phyloP scores from a whole-genome alignment of 2,888 invertebrate species.

The Nemotelus nigrinus region DNA sequence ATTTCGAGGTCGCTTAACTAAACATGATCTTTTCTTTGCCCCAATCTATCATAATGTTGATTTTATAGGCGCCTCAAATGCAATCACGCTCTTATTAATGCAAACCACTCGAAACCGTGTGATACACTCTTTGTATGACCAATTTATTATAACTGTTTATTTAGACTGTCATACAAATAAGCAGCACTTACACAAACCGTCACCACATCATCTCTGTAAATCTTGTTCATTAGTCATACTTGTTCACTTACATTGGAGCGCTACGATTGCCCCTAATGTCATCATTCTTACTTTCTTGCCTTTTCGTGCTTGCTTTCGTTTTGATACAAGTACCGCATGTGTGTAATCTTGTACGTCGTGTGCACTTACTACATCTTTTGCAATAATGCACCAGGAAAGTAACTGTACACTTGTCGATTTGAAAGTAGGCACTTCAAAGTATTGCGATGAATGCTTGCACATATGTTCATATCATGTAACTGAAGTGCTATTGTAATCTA shows the following conservation, averaged over 20 bases:
- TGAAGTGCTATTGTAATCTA: background rate
- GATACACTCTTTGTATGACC: background rate
- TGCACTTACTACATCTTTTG: background rate
- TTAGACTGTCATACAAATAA: background rate
- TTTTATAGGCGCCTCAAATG: too few relatives aligned
- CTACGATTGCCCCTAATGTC: background rate
- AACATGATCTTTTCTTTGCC: too few relatives aligned
- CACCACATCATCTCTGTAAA: background rate
- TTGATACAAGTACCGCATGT: background rate
- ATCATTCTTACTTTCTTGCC: conserved; percentile 1
- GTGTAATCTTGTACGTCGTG: background rate
- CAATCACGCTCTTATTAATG: too few relatives aligned
- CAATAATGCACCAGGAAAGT: conserved; percentile 1
- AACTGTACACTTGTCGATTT: background rate
- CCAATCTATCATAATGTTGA: too few relatives aligned
- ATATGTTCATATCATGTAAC: background rate
- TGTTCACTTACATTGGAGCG: background rate
- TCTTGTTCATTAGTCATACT: background rate
- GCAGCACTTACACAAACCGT: background rate
- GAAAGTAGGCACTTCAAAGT: too few relatives aligned
- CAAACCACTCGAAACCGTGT: too few relatives aligned
- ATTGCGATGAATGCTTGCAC: background rate
- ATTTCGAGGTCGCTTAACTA: too few relatives aligned
- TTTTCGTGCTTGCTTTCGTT: background rate
- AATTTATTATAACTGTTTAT: background rate